Evolutionary conservation across 2,113 vertebrate species (phyloP).

Genomic region (Halichoeres trimaculatus): DNA sequence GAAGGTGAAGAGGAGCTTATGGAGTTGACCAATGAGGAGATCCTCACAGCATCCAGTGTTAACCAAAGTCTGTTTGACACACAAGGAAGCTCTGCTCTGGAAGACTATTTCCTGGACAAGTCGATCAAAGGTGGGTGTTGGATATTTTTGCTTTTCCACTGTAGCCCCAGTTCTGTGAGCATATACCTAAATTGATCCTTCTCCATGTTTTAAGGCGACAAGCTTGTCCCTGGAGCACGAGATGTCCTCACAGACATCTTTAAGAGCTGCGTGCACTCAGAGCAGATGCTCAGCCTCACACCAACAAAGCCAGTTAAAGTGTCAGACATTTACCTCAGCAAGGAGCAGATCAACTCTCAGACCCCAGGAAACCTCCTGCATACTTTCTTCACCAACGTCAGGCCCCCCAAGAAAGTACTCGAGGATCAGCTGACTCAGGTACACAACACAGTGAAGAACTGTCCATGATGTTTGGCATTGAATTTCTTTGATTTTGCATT

Average conservation of each 20-base stretch:
- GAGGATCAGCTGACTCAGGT: slow-evolving; percentile 99
- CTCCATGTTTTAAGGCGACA: slow-evolving; percentile 86
- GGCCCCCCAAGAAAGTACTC: slow-evolving; percentile 94
- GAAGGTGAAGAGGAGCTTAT: slow-evolving; percentile 97
- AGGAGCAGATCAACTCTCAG: slow-evolving; percentile 97
- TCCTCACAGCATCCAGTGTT: slow-evolving; percentile 95
- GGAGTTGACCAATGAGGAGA: slow-evolving; percentile 98
- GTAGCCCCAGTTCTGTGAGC: not conserved
- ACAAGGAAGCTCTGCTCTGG: slow-evolving; percentile 94
- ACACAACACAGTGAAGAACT: slow-evolving; percentile 1
- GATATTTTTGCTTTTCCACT: not conserved
- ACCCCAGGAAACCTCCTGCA: slow-evolving; percentile 95
- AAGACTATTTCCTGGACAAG: slow-evolving; percentile 96
- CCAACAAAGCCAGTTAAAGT: slow-evolving; percentile 93
- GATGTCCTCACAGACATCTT: slow-evolving; percentile 96
- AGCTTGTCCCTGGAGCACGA: slow-evolving; percentile 90
- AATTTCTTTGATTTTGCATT: not conserved
- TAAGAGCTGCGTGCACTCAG: slow-evolving; percentile 94
- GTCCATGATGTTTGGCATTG: no score
- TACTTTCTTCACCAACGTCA: slow-evolving; percentile 94
- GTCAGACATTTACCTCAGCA: slow-evolving; percentile 96
- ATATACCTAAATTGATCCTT: not conserved
- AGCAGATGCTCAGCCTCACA: slow-evolving; percentile 94
- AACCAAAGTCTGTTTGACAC: slow-evolving; percentile 99
- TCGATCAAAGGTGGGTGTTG: slow-evolving; percentile 88